These are phyloP conservation scores for Pyralis farinalis DNA, from an alignment of 2,888 invertebrate genomes.

Conservation along the genomic window DNA sequence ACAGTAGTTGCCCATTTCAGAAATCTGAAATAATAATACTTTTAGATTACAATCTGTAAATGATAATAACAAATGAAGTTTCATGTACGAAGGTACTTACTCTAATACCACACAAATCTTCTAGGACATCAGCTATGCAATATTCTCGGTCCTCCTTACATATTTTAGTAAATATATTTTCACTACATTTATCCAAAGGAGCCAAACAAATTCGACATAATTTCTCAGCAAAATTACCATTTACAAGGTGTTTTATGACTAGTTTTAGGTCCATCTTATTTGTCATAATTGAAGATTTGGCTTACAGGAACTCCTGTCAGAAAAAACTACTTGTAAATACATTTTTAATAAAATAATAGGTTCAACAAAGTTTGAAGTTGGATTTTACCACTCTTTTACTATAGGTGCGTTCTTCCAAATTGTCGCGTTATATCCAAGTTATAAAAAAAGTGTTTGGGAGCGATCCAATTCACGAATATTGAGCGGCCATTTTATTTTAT, in stretches of 20 bases:
- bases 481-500: not conserved
- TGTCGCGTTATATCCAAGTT: not conserved
- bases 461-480: conserved; percentile 6
- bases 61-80: too few relatives aligned
- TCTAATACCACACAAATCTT: conserved; percentile 42
- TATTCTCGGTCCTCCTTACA: conserved; percentile 53
- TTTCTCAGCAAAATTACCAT: conserved; percentile 50
- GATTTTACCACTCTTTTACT: conserved; percentile 8
- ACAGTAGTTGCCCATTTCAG: conserved; percentile 39
- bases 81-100: conserved; percentile 27
- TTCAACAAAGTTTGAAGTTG: not conserved
- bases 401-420: conserved; percentile 9
- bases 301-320: conserved; percentile 17
- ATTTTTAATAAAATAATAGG: not conserved
- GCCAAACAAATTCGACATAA: conserved; percentile 58
- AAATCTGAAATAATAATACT: conserved; percentile 33
- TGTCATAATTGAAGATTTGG: conserved; percentile 35
- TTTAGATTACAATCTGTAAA: too few relatives aligned
- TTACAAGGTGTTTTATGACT: conserved; percentile 54
- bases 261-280: conserved; percentile 41
- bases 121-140: conserved; percentile 56
- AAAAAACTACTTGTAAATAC: not conserved
- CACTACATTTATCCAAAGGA: conserved; percentile 39
- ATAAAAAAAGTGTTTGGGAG: conserved; percentile 1
- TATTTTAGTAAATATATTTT: conserved; percentile 57